Conservation (phyloP, 2,113 vertebrate genomes). For the Perognathus longimembris region DNA sequence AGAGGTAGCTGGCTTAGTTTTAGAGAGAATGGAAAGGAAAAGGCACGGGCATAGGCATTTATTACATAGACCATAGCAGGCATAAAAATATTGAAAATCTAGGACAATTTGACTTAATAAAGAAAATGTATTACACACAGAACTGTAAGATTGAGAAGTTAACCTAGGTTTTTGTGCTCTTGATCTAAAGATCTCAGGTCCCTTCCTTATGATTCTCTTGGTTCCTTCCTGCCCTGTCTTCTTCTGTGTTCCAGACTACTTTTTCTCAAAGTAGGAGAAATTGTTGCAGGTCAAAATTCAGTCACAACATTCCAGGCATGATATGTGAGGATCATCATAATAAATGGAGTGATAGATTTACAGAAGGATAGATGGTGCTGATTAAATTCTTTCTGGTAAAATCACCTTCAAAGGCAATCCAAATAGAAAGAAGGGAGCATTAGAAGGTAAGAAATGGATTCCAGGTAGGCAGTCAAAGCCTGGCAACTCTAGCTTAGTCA, state of each 20-base stretch:
- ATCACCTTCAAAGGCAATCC: not conserved
- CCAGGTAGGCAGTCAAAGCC: not conserved
- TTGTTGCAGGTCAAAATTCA: not conserved
- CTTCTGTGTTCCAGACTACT: not conserved
- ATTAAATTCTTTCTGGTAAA: not conserved
- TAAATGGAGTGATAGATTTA: not conserved
- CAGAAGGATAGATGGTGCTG: not conserved
- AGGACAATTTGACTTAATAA: not conserved
- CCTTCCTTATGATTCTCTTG: not conserved
- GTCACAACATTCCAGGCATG: not conserved
- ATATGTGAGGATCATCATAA: not conserved
- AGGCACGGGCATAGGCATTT: not conserved
- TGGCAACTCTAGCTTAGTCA: not conserved
- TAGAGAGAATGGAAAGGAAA: not conserved
- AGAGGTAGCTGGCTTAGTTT: not conserved
- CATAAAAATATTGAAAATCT: not conserved
- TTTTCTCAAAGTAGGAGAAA: conserved; percentile 28
- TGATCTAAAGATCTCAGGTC: not conserved
- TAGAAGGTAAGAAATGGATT: no score
- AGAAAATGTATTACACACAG: not conserved
- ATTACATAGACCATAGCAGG: not conserved
- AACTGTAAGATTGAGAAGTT: not conserved
- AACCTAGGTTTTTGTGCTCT: not conserved
- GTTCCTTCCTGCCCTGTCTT: not conserved
- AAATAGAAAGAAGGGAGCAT: not conserved